Conservation (phyloP, 2,113 vertebrate genomes). For the Macrotus californicus region DNA sequence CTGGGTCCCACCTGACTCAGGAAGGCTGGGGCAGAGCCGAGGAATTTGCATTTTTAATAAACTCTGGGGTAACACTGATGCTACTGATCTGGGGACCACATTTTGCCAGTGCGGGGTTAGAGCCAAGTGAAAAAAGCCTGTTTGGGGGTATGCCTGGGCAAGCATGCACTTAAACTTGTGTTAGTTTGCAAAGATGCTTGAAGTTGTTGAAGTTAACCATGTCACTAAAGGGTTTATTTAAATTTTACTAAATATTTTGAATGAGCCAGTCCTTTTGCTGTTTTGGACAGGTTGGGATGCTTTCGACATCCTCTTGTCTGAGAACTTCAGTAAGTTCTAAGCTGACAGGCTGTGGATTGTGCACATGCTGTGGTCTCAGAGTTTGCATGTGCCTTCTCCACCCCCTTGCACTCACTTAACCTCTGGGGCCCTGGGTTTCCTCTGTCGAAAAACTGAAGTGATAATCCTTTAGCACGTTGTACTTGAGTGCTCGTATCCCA, state of each 20-base stretch:
- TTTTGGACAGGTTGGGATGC: not conserved
- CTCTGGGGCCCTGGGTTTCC: not conserved
- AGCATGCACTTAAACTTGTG: not conserved
- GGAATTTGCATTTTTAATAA: not conserved
- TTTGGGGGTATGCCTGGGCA: not conserved
- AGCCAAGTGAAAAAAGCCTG: not conserved
- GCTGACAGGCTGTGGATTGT: not conserved
- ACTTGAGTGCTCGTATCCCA: not conserved
- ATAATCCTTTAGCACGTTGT: not conserved
- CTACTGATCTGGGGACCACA: not conserved
- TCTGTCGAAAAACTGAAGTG: not conserved
- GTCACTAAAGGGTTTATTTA: not conserved
- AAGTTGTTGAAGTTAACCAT: not conserved
- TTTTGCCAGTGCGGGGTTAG: not conserved
- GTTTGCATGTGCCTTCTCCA: not conserved
- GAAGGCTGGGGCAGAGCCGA: not conserved
- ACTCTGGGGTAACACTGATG: not conserved
- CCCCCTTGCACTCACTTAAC: not conserved
- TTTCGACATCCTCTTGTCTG: not conserved
- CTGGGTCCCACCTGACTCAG: not conserved
- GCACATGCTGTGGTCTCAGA: fast-evolving
- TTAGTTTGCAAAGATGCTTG: not conserved
- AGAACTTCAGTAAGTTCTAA: not conserved
- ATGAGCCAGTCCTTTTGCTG: not conserved
- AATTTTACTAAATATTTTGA: not conserved